Base-by-base conservation (phyloP, 2,113 vertebrate species). In the Corapipo altera region DNA sequence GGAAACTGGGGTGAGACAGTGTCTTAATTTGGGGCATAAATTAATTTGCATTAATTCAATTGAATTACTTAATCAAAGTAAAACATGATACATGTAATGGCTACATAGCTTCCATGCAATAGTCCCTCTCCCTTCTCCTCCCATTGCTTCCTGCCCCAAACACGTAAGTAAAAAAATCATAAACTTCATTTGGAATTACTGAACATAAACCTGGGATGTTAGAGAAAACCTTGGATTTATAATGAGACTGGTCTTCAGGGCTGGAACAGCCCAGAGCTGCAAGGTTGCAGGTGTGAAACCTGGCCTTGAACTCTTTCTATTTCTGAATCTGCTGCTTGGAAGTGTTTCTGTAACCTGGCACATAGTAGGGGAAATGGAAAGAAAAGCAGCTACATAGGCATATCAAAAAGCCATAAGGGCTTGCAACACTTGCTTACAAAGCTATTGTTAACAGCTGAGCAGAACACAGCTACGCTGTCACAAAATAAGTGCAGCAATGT, bases 281-380 rank as follows among this genome's bases (percentile, higher is more conserved):
- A 92, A 93, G 85, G 76, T 57, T 95, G 91, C 92, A 95, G 93
- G 95, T 97, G 95, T 72, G 79, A 91, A 96, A 88, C 90, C 79
- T 94, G 95, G 82, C 95, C 95, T 96, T 97, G 96, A 97, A 96
- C 96, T 91, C 61, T 69, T 94, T 95, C 96, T 95, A 92, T 96
- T 97, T 96, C 88, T 94, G 91, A 93, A 65, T 87, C 62, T 81
- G 65, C 91, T 96, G 92, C 76, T 93, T 96, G 94, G 92, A 96
- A 96, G 86, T 94, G 73, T 95, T 96, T 94, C 61, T 95, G 86
- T 84, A 93, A 95, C 76, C 93, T 95, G 91, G 91, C 95, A 79
- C 78, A 46, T 39, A 41, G 81, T 16, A 79, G 89, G 75, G 94
- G 91, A 96, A 97, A 76, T 88, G 84, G 93, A 96, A 95, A 91